A percentile compares a stretch with the other conserved stretches of the same genome.
Conservation (phyloP, 2,888 invertebrate genomes). For the Carabus problematicus region DNA sequence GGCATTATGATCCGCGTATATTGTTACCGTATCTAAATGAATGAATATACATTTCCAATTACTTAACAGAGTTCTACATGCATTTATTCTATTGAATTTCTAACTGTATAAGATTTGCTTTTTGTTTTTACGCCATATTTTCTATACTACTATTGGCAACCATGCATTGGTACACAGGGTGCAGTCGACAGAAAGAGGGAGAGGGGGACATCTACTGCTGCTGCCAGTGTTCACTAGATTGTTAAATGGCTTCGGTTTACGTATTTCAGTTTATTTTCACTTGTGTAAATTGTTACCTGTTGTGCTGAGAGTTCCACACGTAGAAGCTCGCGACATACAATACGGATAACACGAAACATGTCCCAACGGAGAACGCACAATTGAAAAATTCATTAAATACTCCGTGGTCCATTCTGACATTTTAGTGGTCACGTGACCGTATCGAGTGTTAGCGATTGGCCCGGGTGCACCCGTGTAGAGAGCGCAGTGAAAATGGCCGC, state of each 20-base stretch:
- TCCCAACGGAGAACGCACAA: slow-evolving; percentile 70
- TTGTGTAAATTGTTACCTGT: slow-evolving; percentile 65
- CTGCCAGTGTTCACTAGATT: slow-evolving; percentile 43
- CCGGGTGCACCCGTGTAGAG: slow-evolving; percentile 50
- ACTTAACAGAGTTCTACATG: too few species aligned
- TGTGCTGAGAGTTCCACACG: slow-evolving; percentile 80
- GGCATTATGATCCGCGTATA: too few species aligned
- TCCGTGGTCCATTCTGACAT: slow-evolving; percentile 53
- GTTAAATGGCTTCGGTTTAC: slow-evolving; percentile 35
- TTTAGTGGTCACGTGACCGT: slow-evolving; percentile 55
- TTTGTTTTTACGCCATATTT: neutral
- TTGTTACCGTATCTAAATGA: too few species aligned
- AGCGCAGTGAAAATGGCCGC: slow-evolving; percentile 84
- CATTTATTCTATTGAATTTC: too few species aligned
- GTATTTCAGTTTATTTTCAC: slow-evolving; percentile 31
- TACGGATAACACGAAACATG: slow-evolving; percentile 79
- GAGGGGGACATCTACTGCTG: slow-evolving; percentile 31
- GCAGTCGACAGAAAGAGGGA: neutral
- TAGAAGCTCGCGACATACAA: slow-evolving; percentile 88
- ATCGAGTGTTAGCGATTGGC: slow-evolving; percentile 51
- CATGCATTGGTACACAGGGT: slow-evolving; percentile 1
- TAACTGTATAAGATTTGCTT: too few species aligned
- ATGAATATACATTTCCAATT: too few species aligned
- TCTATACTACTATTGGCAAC: neutral
- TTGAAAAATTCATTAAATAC: slow-evolving; percentile 54